Evolutionary conservation across 1,140 invertebrate species (phyloP).

Genomic region (Brachionus manjavacas): DNA sequence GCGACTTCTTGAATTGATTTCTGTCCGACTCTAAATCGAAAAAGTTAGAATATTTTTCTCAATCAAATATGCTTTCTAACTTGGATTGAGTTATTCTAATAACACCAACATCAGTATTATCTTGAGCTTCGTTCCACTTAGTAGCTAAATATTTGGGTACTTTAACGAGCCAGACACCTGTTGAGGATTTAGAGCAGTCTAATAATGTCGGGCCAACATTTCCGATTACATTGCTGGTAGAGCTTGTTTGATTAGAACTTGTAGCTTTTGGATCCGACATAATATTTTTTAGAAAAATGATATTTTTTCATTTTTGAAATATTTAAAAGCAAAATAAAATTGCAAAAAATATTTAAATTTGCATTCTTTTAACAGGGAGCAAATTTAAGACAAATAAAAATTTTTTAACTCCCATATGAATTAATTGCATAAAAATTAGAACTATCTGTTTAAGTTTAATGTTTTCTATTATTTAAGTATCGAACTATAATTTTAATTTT

Average conservation of each 20-base stretch:
- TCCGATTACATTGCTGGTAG: background rate
- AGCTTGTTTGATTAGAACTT: background rate
- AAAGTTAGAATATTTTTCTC: background rate
- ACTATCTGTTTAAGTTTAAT: no score
- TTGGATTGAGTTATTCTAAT: slow-evolving; percentile 66
- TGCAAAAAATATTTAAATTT: background rate
- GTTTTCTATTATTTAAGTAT: no score
- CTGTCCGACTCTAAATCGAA: slow-evolving; percentile 62
- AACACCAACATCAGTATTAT: slow-evolving; percentile 72
- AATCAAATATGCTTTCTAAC: slow-evolving; percentile 51
- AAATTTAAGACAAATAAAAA: background rate
- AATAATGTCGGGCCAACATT: slow-evolving; percentile 20
- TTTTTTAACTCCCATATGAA: no score
- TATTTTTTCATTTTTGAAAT: background rate
- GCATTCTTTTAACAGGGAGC: background rate
- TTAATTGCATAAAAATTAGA: no score
- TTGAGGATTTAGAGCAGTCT: slow-evolving; percentile 12
- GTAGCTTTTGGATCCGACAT: background rate
- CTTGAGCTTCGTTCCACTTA: slow-evolving; percentile 77
- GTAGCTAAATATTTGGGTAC: slow-evolving; percentile 85
- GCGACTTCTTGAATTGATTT: slow-evolving; percentile 56
- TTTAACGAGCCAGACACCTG: slow-evolving; percentile 31
- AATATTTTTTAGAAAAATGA: background rate
- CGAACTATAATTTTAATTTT: no score
- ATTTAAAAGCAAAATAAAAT: background rate